These are phyloP conservation scores for Bombus picipes DNA, from an alignment of 1,140 invertebrate species.

Conservation along the genomic window DNA sequence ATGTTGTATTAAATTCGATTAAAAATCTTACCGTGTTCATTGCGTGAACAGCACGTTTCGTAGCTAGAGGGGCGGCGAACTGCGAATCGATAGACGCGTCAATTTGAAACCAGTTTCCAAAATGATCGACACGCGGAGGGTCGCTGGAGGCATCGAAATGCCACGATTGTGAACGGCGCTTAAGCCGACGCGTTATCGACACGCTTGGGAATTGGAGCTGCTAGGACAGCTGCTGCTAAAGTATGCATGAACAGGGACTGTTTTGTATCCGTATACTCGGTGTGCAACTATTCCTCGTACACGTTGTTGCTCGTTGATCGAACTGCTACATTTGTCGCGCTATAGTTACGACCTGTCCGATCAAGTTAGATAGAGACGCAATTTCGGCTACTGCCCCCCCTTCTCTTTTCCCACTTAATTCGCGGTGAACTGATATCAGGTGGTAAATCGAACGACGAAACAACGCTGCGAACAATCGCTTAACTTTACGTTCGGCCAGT, in stretches of 20 bases:
- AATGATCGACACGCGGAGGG: conserved; percentile 39
- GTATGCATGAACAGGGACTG: conserved; percentile 78
- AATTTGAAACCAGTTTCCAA: conserved; percentile 23
- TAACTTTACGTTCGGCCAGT: neutral
- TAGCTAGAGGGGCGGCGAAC: no score
- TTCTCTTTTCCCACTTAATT: neutral
- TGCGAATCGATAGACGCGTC: conserved; percentile 8
- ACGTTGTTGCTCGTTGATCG: conserved; percentile 42
- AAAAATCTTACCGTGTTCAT: neutral
- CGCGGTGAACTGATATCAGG: neutral
- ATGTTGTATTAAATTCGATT: neutral
- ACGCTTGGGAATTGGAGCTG: conserved; percentile 79
- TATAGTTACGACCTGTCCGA: conserved; percentile 18
- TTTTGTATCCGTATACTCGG: conserved; percentile 74
- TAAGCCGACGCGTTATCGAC: conserved; percentile 73
- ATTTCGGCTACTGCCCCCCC: neutral
- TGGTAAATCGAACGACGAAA: neutral
- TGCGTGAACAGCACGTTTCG: neutral
- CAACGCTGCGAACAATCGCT: neutral
- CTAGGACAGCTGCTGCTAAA: conserved; percentile 77
- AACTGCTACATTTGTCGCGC: conserved; percentile 54
- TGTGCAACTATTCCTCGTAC: conserved; percentile 57
- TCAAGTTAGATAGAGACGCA: neutral
- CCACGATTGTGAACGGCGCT: conserved; percentile 63
- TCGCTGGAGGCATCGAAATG: conserved; percentile 40